phyloP scores from a whole-genome alignment of 2,888 invertebrate species.

The Protonemura montana region DNA sequence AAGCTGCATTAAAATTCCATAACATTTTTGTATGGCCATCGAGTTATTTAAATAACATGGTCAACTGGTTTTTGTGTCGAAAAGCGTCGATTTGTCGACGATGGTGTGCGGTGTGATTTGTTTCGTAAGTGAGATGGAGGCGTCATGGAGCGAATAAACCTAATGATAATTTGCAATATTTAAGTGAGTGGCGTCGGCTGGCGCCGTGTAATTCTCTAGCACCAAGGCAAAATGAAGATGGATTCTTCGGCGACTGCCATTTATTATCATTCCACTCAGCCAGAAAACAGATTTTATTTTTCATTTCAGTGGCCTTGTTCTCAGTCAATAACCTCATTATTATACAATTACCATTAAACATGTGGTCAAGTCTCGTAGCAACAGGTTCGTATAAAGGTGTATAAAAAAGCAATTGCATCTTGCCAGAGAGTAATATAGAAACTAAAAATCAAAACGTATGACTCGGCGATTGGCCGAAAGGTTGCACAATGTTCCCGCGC shows the following conservation, averaged over 20 bases:
- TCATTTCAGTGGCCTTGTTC: background rate
- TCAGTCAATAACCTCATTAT: slow-evolving; percentile 23
- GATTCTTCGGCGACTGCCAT: background rate
- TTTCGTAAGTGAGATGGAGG: background rate
- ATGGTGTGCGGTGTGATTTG: background rate
- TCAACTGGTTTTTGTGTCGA: background rate
- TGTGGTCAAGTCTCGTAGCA: background rate
- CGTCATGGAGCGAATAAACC: too few species aligned
- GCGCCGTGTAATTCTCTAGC: background rate
- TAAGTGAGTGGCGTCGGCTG: too few species aligned
- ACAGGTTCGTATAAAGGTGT: background rate
- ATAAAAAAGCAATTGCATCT: slow-evolving; percentile 3
- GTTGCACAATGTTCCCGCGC: background rate
- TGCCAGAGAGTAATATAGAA: background rate
- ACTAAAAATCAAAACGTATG: slow-evolving; percentile 5
- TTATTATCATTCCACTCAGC: slow-evolving; percentile 4
- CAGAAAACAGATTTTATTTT: slow-evolving; percentile 13
- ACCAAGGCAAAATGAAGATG: background rate
- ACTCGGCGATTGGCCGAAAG: background rate
- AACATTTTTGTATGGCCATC: background rate
- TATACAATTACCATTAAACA: slow-evolving; percentile 3
- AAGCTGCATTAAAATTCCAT: background rate
- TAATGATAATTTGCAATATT: too few species aligned
- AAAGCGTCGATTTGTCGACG: background rate
- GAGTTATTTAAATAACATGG: slow-evolving; percentile 7